Conservation (phyloP, 2,888 invertebrate species). For the Nebria brevicollis region DNA sequence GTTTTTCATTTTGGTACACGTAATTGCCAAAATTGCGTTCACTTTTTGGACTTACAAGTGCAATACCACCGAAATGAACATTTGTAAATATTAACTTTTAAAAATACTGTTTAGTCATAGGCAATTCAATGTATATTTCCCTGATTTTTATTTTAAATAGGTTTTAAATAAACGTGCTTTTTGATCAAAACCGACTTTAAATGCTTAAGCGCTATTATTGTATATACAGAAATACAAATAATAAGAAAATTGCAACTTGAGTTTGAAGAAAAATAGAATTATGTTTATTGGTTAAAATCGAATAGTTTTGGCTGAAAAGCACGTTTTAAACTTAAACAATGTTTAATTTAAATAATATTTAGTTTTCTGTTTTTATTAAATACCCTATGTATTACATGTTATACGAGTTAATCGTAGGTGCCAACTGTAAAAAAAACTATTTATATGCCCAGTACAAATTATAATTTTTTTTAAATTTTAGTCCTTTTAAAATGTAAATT, state of each 20-base stretch:
- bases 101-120: background rate
- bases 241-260: too few species aligned
- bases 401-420: conserved; percentile 46
- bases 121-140: background rate
- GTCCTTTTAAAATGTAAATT: conserved; percentile 51
- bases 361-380: background rate
- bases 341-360: background rate
- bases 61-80: background rate
- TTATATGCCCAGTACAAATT: conserved; percentile 47
- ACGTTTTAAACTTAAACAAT: background rate
- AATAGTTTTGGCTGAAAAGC: background rate
- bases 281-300: too few species aligned
- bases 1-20: background rate
- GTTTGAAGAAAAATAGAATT: too few species aligned
- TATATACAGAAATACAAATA: too few species aligned
- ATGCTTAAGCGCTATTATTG: too few species aligned
- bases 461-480: conserved; percentile 38
- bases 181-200: background rate
- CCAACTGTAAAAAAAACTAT: conserved; percentile 46
- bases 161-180: background rate
- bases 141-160: background rate
- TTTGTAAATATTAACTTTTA: background rate
- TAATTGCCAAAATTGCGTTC: background rate
- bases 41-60: background rate
- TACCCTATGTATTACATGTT: conserved; percentile 31